These are phyloP conservation scores for Mareca penelope DNA, from an alignment of 2,797 vertebrate genomes.

Conservation along the genomic window DNA sequence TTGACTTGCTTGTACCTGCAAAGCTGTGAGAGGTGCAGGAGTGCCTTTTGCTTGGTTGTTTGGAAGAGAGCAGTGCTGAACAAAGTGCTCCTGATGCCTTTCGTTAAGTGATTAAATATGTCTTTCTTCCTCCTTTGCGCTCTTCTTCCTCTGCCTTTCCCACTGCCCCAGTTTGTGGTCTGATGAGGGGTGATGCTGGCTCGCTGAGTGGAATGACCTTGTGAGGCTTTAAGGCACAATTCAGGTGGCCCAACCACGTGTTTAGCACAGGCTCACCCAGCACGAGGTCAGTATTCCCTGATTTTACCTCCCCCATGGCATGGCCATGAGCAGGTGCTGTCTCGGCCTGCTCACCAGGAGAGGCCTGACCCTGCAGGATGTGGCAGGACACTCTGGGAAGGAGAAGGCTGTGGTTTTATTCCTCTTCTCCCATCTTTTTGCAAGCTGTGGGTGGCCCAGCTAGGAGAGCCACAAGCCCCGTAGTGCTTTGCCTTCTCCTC, in stretches of 20 bases:
- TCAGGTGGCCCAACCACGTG: background rate
- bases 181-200: background rate
- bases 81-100: background rate
- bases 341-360: background rate
- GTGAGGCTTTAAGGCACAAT: background rate
- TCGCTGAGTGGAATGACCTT: background rate
- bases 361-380: background rate
- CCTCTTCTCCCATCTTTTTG: fast-evolving
- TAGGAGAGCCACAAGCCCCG: background rate
- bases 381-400: background rate
- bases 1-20: background rate
- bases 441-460: background rate
- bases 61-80: background rate
- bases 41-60: background rate
- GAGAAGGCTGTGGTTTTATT: background rate
- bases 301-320: background rate
- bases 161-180: background rate
- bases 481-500: background rate
- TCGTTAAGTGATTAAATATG: background rate
- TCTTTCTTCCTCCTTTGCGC: background rate
- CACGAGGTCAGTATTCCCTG: background rate
- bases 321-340: background rate
- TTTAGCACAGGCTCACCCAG: background rate
- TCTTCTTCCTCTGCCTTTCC: background rate
- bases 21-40: background rate